Conservation (phyloP, 2,888 invertebrate species). For the Tenthredo mesomela region DNA sequence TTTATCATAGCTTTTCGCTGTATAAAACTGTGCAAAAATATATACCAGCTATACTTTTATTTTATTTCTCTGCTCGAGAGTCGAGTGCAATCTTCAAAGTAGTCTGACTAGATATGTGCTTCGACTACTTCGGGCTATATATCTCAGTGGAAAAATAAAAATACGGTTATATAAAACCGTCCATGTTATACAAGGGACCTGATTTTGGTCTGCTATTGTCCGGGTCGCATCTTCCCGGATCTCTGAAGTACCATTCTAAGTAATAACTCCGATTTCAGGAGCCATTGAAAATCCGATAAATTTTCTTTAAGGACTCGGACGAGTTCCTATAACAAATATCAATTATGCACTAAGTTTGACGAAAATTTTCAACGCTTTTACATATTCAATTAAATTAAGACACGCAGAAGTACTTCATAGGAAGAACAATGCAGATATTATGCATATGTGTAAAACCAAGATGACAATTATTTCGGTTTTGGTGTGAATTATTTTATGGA, state of each 20-base stretch:
- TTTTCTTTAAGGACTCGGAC: slow-evolving; percentile 21
- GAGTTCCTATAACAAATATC: not conserved
- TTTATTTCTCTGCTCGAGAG: not conserved
- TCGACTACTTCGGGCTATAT: not conserved
- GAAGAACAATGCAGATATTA: not conserved
- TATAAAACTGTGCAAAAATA: not conserved
- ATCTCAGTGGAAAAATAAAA: not conserved
- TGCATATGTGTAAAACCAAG: not conserved
- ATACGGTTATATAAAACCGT: not conserved
- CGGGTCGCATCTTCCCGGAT: not conserved
- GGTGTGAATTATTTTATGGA: not conserved
- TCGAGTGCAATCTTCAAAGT: not conserved
- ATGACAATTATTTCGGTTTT: not conserved
- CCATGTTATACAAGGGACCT: not conserved
- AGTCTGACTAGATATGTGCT: slow-evolving; percentile 3
- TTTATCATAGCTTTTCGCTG: not conserved
- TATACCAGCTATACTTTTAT: not conserved
- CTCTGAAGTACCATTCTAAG: slow-evolving; percentile 49
- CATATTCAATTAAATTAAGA: not conserved
- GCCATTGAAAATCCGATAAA: slow-evolving; percentile 62
- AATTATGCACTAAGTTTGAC: not conserved
- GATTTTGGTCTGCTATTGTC: slow-evolving; percentile 2
- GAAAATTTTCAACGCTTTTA: not conserved
- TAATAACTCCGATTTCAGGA: slow-evolving; percentile 63
- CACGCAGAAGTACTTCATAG: no score